These are phyloP conservation scores for Cacoxenus indagator DNA, from an alignment of 2,888 invertebrate genomes.

Conservation along the genomic window DNA sequence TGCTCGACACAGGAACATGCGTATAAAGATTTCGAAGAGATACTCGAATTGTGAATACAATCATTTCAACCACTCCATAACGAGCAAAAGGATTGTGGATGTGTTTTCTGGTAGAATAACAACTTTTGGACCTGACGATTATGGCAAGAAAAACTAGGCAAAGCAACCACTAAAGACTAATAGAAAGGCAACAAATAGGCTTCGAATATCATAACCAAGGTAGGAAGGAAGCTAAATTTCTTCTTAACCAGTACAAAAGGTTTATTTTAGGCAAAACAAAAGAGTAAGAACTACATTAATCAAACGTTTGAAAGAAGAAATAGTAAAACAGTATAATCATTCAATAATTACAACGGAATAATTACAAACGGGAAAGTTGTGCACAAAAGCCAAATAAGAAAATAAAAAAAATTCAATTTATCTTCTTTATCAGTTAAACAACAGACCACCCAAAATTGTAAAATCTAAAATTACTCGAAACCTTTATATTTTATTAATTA, in stretches of 20 bases:
- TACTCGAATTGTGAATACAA: not conserved
- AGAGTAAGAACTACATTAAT: not conserved
- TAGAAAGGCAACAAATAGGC: not conserved
- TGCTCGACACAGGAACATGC: conserved; percentile 21
- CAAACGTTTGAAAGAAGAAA: not conserved
- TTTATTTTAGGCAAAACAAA: conserved; percentile 25
- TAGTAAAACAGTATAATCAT: too few species aligned
- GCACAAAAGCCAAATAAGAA: not conserved
- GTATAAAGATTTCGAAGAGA: not conserved
- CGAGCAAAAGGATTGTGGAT: not conserved
- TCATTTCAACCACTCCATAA: not conserved
- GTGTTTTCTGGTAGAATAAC: not conserved
- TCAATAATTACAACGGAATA: too few species aligned
- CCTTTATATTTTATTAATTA: too few species aligned
- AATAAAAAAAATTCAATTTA: too few species aligned
- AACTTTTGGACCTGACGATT: not conserved
- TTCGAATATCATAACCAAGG: not conserved
- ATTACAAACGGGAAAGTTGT: not conserved
- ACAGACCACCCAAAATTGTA: too few species aligned
- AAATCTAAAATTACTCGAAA: too few species aligned
- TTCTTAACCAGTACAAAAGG: not conserved
- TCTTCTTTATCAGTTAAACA: too few species aligned
- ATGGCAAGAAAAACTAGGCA: not conserved
- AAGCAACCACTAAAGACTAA: not conserved
- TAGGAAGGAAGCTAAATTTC: not conserved